A percentile compares a stretch with the other conserved stretches of the same genome.
These are phyloP conservation scores for Phalacrocorax aristotelis DNA, from an alignment of 2,113 vertebrate genomes.

Conservation along the genomic window DNA sequence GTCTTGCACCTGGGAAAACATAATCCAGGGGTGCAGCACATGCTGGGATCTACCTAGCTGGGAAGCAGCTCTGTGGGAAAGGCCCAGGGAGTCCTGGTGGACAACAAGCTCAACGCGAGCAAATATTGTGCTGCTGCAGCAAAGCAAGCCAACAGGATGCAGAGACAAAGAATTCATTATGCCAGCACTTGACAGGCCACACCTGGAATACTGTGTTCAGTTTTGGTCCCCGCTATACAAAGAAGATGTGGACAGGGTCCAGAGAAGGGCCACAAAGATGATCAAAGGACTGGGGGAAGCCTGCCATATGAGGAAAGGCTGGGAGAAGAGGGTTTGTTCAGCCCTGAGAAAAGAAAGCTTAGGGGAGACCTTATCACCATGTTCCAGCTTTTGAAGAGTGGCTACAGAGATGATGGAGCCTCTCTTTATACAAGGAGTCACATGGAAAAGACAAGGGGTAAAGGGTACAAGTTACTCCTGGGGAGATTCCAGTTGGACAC, in stretches of 20 bases:
- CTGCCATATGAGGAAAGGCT: neutral
- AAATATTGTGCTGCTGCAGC: neutral
- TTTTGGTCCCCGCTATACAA: neutral
- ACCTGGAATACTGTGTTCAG: neutral
- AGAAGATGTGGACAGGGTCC: neutral
- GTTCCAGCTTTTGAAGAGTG: neutral
- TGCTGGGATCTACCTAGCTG: neutral
- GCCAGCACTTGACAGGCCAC: neutral
- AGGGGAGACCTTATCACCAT: neutral
- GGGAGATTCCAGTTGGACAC: neutral
- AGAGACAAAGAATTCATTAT: neutral
- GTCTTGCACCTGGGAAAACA: neutral
- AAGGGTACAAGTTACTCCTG: neutral
- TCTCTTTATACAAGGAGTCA: neutral
- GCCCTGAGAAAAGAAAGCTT: neutral
- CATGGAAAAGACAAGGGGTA: neutral
- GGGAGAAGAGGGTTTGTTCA: neutral
- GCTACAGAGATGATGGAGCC: neutral
- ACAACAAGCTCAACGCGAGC: neutral
- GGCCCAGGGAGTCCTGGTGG: neutral
- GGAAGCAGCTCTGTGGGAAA: neutral
- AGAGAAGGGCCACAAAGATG: neutral
- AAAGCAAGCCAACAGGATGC: neutral
- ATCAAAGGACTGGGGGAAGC: neutral
- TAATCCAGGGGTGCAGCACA: neutral